A percentile compares a stretch with the other conserved stretches of the same genome.
phyloP scores from a whole-genome alignment of 2,113 vertebrate genomes.

The Triplophysa dalaica region DNA sequence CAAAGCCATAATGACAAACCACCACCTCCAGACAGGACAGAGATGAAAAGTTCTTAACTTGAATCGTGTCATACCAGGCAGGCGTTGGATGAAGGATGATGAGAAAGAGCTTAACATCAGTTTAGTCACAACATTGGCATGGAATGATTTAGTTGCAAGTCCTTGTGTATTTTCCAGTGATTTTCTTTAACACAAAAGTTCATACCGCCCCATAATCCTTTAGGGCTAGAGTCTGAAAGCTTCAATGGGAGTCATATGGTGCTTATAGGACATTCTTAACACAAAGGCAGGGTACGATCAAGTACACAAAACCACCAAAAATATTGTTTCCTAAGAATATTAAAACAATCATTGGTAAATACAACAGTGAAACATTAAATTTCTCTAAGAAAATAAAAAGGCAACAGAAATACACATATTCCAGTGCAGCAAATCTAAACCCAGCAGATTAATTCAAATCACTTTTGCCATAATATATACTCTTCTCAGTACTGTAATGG shows the following conservation, averaged over 20 bases:
- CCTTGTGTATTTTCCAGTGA: constrained; percentile 47
- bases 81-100: neutral
- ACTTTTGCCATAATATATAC: constrained; percentile 41
- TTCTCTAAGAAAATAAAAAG: constrained; percentile 60
- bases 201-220: neutral
- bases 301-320: constrained; percentile 45
- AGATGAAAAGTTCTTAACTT: constrained; percentile 14
- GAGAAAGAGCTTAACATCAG: neutral
- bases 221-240: neutral
- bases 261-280: constrained; percentile 64
- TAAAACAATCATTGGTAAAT: constrained; percentile 51
- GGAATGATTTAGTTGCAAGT: constrained; percentile 31
- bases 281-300: constrained; percentile 61
- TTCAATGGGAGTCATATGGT: constrained; percentile 33
- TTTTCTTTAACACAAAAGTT: neutral
- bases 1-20: constrained; percentile 29
- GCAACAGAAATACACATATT: constrained; percentile 54
- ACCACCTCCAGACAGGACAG: neutral
- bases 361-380: constrained; percentile 50
- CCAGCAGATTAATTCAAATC: constrained; percentile 50
- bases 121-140: neutral
- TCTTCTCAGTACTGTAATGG: constrained; percentile 42
- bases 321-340: constrained; percentile 31
- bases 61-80: neutral
- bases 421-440: constrained; percentile 59